These are phyloP conservation scores for Cataglyphis albicans DNA, from an alignment of 2,888 invertebrate genomes.

Conservation along the genomic window DNA sequence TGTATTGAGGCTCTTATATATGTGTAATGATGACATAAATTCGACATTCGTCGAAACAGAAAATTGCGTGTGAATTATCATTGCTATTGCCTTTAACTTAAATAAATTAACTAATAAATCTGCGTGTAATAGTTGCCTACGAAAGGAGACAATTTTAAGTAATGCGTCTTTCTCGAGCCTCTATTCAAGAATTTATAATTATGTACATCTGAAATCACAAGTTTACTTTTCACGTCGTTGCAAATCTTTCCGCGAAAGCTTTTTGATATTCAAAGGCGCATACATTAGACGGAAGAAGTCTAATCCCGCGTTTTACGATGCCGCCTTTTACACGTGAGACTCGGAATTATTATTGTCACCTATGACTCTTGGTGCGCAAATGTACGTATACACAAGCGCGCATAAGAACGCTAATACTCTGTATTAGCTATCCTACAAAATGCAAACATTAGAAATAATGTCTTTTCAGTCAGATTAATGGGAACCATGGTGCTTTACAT, in stretches of 20 bases:
- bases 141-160: neutral
- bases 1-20: too few relatives aligned
- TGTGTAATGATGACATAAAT: too few relatives aligned
- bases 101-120: neutral
- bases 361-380: conserved; percentile 64
- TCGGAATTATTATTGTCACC: conserved; percentile 73
- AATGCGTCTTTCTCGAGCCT: neutral
- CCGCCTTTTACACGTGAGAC: conserved; percentile 60
- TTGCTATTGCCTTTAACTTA: neutral
- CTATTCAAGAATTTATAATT: conserved; percentile 16
- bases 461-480: neutral
- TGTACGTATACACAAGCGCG: neutral
- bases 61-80: too few relatives aligned
- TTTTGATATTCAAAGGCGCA: conserved; percentile 67
- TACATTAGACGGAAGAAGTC: conserved; percentile 80
- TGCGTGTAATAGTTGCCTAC: too few relatives aligned
- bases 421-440: conserved; percentile 6
- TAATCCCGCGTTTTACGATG: conserved; percentile 81
- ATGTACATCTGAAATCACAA: conserved; percentile 24
- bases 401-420: conserved; percentile 31
- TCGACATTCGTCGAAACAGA: too few relatives aligned
- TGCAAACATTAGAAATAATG: conserved; percentile 7
- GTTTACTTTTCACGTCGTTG: conserved; percentile 19
- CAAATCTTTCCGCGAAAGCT: conserved; percentile 30
- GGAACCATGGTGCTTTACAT: neutral